Base-by-base conservation (phyloP, 1,140 invertebrate genomes). In the Pachypeltis micranthus region DNA sequence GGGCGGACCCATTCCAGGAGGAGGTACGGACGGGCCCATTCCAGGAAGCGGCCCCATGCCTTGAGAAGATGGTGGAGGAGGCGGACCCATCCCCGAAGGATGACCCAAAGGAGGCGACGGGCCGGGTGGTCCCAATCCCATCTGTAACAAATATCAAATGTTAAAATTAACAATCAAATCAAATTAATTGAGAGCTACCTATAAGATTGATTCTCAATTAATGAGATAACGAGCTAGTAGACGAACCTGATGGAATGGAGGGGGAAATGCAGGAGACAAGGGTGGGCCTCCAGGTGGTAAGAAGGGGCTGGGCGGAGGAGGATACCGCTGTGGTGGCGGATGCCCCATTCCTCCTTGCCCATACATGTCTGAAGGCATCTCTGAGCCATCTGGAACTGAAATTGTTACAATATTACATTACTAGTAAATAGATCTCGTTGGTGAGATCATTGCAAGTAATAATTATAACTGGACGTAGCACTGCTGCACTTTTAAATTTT, bases 41-140 rank as follows among this genome's bases (percentile, higher is more conserved):
- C 70, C 70, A 28, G 70, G 62, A 23, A 29, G 51, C n/a, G 51
- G 28, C 57, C 79, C 78, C 24, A 81, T 67, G 67, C 81, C 83
- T 64, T 81, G 80, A 39, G n/a, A 23, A 31, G 47, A 54, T 29
- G 19, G 62, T 1, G 29, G 62, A 44, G 56, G 62, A 1, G 29
- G 31, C n/a, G 39, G 39, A 61, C n/a, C 2, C 29, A 54, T 26
- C 10, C 25, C 23, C 16, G 29, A 29, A 25, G 51, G 26, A 23
- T 54, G 62, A 19, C 31, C 2, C 10, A 31, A 25, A 58, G 58
- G 58, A n/a, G 58, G 58, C 16, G 58, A 31, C 14, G 12, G 60
- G 44, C 25, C 60, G 26, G 44, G 39, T 26, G 16, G 47, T 54
- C 10, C 47, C 39, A 54, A 26, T 25, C 12, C 24, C 60, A 62